Evolutionary conservation across 1,140 invertebrate species (phyloP), one percentile per base, ranked within the genome.

Genomic region (Ptiloglossa arizonensis): DNA sequence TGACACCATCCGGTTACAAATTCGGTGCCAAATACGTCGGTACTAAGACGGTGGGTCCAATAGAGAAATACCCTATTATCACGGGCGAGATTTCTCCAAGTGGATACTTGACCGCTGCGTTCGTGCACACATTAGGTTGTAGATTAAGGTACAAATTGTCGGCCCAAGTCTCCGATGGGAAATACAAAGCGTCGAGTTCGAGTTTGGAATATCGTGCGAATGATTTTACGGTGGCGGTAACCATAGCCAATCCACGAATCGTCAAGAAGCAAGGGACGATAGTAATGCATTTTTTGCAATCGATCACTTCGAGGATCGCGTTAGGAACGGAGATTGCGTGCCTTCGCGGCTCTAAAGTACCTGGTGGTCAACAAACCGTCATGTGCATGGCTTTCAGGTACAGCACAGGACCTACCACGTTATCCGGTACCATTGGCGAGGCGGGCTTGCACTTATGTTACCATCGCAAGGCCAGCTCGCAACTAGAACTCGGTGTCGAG

Each of bases 21-120:
- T 97, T 97, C 92, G 96, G 96, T 44, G 95, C 95, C n/a, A 97
- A 95, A 27, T 97, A 96, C 90, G 93, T 96, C 8, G 97, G 97
- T 1, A 93, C 90, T 0, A 93, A 95, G 80, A 88, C 89, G 80
- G 88, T 93, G n/a, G 91, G 89, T 8, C 88, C 90, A 13, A 89
- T 88, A 5, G 95, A 97, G 93, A 94, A 93, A n/a, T 97, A 95
- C 89, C 96, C 97, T 19, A 91, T 97, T 19, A 85, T 97, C 3
- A 88, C 95, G 5, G 97, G 96, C 11, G 96, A 97, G 73, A 95
- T 97, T 44, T 96, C 96, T 89, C 94, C 96, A 1, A 94, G 93
- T 87, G 97, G 97, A 22, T 96, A 97, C 87, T 87, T 97, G 29
- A 95, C 95, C 84, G 96, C 96, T 29, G 96, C 95, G 76, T 94